phyloP scores from a whole-genome alignment of 1,140 invertebrate species.

The Hyphantria cunea region DNA sequence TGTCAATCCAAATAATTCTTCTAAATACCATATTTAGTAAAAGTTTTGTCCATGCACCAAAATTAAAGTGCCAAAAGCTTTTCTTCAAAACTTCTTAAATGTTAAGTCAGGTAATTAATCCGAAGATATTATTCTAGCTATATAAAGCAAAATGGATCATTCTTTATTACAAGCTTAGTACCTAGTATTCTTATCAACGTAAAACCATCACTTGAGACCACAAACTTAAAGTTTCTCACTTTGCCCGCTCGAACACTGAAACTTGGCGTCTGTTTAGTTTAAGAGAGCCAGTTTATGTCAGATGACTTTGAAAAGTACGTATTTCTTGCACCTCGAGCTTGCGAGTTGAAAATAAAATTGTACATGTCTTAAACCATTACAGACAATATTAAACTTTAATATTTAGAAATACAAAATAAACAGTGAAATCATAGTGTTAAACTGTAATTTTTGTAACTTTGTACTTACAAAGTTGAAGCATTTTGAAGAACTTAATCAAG shows the following conservation, averaged over 20 bases:
- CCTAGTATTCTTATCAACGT: slow-evolving; percentile 29
- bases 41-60: too few relatives aligned
- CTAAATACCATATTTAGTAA: too few relatives aligned
- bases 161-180: slow-evolving; percentile 17
- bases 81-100: too few relatives aligned
- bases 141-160: slow-evolving; percentile 9
- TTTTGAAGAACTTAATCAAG: too few relatives aligned
- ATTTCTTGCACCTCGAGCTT: slow-evolving; percentile 43
- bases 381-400: neutral
- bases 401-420: too few relatives aligned
- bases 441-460: too few relatives aligned
- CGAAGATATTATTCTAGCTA: slow-evolving; percentile 4
- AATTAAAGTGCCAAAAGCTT: too few relatives aligned
- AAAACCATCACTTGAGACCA: slow-evolving; percentile 43
- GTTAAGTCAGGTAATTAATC: slow-evolving; percentile 3
- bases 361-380: slow-evolving; percentile 1
- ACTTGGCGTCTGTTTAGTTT: slow-evolving; percentile 64
- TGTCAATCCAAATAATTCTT: too few relatives aligned
- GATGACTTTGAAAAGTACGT: slow-evolving; percentile 60
- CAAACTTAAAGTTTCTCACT: slow-evolving; percentile 55
- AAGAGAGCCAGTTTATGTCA: slow-evolving; percentile 58
- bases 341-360: slow-evolving; percentile 47
- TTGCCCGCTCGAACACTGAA: slow-evolving; percentile 48
- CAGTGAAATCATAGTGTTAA: too few relatives aligned
- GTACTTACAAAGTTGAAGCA: too few relatives aligned